Evolutionary conservation across 2,113 vertebrate genomes (phyloP).

Genomic region (Eulemur macaco): DNA sequence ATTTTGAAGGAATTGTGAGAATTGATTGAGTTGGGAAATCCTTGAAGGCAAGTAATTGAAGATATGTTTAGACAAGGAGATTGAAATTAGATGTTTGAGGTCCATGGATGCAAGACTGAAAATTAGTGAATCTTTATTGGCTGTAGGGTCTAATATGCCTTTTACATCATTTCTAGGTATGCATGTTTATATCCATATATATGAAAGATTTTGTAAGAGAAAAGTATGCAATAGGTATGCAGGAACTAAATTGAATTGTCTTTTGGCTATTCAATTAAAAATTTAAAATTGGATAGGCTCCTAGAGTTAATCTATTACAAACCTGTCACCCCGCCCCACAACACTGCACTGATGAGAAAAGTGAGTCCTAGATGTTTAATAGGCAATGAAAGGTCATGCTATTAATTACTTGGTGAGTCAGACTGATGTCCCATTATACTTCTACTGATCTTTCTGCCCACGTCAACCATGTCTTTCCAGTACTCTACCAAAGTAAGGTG

Average conservation of each 20-base stretch:
- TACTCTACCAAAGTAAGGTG: background rate
- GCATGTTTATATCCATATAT: background rate
- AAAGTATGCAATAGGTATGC: background rate
- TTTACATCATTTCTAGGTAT: background rate
- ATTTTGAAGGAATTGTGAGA: background rate
- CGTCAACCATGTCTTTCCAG: background rate
- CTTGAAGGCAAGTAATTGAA: conserved; percentile 16
- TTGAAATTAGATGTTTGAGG: conserved; percentile 18
- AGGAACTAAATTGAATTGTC: conserved; percentile 1
- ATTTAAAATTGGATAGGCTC: background rate
- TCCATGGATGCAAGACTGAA: background rate
- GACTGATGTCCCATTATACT: background rate
- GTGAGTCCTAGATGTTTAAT: background rate
- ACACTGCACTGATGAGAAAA: background rate
- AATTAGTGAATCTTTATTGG: conserved; percentile 12
- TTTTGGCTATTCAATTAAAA: conserved; percentile 12
- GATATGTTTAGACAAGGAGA: background rate
- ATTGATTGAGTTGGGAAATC: background rate
- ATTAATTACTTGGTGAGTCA: background rate
- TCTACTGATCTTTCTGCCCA: background rate
- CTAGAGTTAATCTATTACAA: conserved; percentile 21
- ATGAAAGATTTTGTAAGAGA: background rate
- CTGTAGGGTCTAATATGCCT: background rate
- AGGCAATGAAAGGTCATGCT: background rate
- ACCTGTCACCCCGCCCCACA: background rate